Percentiles rank a stretch among this genome's conserved stretches.
Evolutionary conservation across 2,888 invertebrate genomes (phyloP).

Genomic region (Eupithecia centaureata): DNA sequence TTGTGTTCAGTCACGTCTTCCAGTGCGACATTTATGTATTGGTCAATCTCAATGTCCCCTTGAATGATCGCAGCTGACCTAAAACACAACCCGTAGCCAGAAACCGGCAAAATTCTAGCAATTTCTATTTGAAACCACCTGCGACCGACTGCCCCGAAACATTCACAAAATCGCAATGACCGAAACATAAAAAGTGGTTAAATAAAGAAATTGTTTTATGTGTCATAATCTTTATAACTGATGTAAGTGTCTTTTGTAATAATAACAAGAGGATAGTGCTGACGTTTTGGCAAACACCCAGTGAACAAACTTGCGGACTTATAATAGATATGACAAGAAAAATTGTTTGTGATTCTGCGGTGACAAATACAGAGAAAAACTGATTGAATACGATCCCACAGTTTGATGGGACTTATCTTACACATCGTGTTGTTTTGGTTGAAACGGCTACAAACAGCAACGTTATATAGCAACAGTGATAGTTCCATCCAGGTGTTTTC

Average conservation of each 20-base stretch:
- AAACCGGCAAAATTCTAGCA: constrained; percentile 13
- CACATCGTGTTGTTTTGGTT: neutral
- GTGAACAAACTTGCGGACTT: constrained; percentile 39
- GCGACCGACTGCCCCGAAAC: constrained; percentile 25
- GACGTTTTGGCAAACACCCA: constrained; percentile 55
- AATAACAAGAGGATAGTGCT: constrained; percentile 43
- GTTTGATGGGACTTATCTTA: neutral
- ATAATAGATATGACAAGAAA: constrained; percentile 43
- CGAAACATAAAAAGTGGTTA: constrained; percentile 5
- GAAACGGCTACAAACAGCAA: neutral
- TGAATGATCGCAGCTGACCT: neutral
- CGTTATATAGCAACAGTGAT: too few species aligned
- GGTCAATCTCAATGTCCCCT: neutral
- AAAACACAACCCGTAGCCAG: neutral
- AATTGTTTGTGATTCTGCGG: constrained; percentile 32
- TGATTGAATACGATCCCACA: constrained; percentile 7
- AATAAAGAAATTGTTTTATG: constrained; percentile 38
- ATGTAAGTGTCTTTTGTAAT: constrained; percentile 40
- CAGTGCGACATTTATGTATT: neutral
- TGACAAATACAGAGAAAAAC: constrained; percentile 28
- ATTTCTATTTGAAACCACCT: constrained; percentile 18
- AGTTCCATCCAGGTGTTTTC: too few species aligned
- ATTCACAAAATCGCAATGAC: constrained; percentile 15
- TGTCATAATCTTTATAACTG: constrained; percentile 44
- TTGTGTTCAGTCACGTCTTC: neutral